Evolutionary conservation across 1,140 invertebrate genomes (phyloP), one percentile per base, ranked within the genome.

Genomic region (Drosophila arawakana): DNA sequence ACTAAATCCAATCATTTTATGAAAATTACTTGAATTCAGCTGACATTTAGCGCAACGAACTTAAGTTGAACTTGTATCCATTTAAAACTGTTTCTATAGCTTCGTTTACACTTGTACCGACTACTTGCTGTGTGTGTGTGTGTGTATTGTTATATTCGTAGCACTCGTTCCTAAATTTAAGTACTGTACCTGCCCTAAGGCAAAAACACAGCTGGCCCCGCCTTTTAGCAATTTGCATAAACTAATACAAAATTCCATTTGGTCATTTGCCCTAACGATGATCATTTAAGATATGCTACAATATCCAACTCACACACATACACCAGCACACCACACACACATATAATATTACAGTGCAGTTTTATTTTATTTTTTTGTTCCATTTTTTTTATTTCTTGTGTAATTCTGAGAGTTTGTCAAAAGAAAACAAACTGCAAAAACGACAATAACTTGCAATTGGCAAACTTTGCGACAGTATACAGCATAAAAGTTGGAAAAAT

Each of bases 221-320:
- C 34, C 34, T 54, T 37, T 8, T n/a, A 11, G 39, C 37, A 59
- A 72, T 72, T 72, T 72, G 70, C 46, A 59, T 54, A 76, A 68
- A 75, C 77, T 80, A 68, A 68, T 76, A 58, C 62, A 62, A 63
- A 74, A 65, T 73, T 73, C 52, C 55, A 59, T 58, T 55, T 63
- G 25, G 47, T 8, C 43, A 15, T 55, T 46, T n/a, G 39, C 46
- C 54, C 46, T 15, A 77, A 73, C 65, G 63, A 69, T 77, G 63
- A 67, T 69, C 79, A 65, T 67, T 81, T 77, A 81, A 81, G 78
- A 81, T 81, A 81, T 81, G 73, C 68, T 76, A 81, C 30, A 25
- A 52, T 52, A 9, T 47, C 57, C 50, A 54, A 21, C 59, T 34
- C 13, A 18, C 46, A 50, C 60, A 13, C 35, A 50, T 35, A 41